A percentile compares a stretch with the other conserved stretches of the same genome.
These are phyloP conservation scores for Siniperca undulata DNA, from an alignment of 2,797 vertebrate genomes.

Conservation along the genomic window DNA sequence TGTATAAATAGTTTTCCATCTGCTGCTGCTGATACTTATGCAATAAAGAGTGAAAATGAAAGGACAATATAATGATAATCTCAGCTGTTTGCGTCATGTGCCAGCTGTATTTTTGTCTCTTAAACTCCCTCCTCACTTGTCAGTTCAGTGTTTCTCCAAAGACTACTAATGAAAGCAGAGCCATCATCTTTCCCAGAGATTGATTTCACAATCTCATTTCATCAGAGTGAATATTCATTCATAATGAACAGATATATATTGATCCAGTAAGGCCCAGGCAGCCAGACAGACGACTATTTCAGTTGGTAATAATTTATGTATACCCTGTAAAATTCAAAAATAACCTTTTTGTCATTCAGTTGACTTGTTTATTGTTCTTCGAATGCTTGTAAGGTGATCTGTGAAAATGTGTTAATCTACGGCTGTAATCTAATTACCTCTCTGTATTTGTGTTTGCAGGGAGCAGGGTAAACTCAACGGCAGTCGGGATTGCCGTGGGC, in stretches of 20 bases:
- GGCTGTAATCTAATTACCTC: background rate
- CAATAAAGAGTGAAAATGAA: background rate
- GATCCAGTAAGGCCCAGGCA: slow-evolving; percentile 29
- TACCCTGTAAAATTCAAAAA: background rate
- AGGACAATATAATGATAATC: background rate
- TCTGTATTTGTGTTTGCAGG: slow-evolving; percentile 52
- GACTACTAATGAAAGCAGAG: slow-evolving; percentile 8
- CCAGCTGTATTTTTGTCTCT: background rate
- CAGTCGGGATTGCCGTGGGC: slow-evolving; percentile 76
- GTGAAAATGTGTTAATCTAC: slow-evolving; percentile 4
- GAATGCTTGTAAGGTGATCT: background rate
- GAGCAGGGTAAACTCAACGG: slow-evolving; percentile 66
- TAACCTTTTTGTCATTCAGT: background rate
- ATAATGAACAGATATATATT: slow-evolving; percentile 21
- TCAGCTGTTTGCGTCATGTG: background rate
- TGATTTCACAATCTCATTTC: slow-evolving; percentile 52
- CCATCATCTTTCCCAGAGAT: slow-evolving; percentile 6
- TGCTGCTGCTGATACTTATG: background rate
- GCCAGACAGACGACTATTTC: slow-evolving; percentile 11
- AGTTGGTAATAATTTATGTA: slow-evolving; percentile 14
- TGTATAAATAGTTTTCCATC: background rate
- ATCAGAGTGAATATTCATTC: slow-evolving; percentile 38
- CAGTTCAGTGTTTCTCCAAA: slow-evolving; percentile 14
- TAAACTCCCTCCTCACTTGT: background rate
- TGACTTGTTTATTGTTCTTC: slow-evolving; percentile 7